Conservation (phyloP, 2,888 invertebrate species). For the Dioctria linearis region DNA sequence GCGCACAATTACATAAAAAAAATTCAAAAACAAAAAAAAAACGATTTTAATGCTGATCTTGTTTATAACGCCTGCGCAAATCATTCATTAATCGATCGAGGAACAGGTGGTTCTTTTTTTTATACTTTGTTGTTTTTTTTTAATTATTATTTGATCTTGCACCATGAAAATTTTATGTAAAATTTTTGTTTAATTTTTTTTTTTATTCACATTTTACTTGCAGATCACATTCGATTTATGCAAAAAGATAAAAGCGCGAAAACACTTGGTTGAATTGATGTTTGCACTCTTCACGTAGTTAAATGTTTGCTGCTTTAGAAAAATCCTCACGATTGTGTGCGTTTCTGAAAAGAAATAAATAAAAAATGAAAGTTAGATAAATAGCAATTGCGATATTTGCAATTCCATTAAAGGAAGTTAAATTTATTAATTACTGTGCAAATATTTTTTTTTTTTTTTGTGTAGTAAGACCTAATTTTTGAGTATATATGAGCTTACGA, state of each 20-base stretch:
- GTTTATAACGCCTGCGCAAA: slow-evolving; percentile 23
- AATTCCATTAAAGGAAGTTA: slow-evolving; percentile 29
- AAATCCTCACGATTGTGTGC: background rate
- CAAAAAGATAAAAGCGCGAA: background rate
- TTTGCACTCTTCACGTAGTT: background rate
- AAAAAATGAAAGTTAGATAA: slow-evolving; percentile 23
- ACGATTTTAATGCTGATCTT: slow-evolving; percentile 29
- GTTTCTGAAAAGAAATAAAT: slow-evolving; percentile 19
- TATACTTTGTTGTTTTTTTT: background rate
- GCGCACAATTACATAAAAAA: slow-evolving; percentile 1
- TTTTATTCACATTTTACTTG: background rate
- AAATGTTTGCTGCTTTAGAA: slow-evolving; percentile 4
- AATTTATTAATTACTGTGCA: slow-evolving; percentile 26
- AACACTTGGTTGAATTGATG: slow-evolving; percentile 13
- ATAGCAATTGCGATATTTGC: slow-evolving; percentile 17
- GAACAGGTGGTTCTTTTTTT: too few species aligned
- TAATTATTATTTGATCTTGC: slow-evolving; percentile 23
- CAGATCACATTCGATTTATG: slow-evolving; percentile 11
- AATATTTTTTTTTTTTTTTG: slow-evolving; percentile 15
- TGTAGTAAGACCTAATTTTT: too few species aligned
- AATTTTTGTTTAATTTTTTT: slow-evolving; percentile 12
- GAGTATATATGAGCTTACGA: too few species aligned
- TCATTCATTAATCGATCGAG: background rate
- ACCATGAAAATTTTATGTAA: slow-evolving; percentile 27
- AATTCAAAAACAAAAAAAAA: background rate